Evolutionary conservation across 2,113 vertebrate genomes (phyloP), one percentile per base, ranked within the genome.

Genomic region (Corythoichthys intestinalis): DNA sequence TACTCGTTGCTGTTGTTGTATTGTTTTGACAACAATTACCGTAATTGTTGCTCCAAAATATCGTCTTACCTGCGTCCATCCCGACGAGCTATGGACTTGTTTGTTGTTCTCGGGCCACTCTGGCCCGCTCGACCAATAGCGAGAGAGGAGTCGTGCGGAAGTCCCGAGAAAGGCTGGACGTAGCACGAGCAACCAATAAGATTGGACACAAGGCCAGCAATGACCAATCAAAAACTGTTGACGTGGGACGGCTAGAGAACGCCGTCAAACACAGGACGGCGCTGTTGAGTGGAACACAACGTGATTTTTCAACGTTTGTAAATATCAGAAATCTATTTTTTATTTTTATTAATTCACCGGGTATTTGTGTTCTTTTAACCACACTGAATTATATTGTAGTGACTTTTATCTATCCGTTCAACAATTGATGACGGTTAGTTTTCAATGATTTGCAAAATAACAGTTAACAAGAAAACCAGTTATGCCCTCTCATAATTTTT

Each of bases 11-110:
- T 63, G 20, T 58, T 56, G 13, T 14, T 14, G 56, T 47, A 44
- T 63, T 47, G 44, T 47, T 63, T 79, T 75, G 34, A 58, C 56
- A 37, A 7, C 12, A 63, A 3, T 20, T 47, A 14, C 1, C n/a
- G 44, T 47, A 13, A 46, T 47, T 63, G 75, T 76, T 41, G 39
- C 13, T 49, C 1, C 13, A 70, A 74, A 76, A 68, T 69, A n/a
- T 74, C 54, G 63, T 35, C 83, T 87, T 90, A 93, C 92, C 92
- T 91, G 92, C 91, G 90, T 93, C 92, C 92, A 93, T 93, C 86
- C 90, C 90, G 92, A 91, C 87, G 86, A 80, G 85, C 75, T 87
- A 86, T 88, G 90, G 89, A 68, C 90, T 85, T 91, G 91, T 88
- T 92, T 86, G 88, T 87, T 86, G 84, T 87, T 77, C 75, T 81